Evolutionary conservation across 2,888 invertebrate genomes (phyloP).

Genomic region (Hybos culiciformis): DNA sequence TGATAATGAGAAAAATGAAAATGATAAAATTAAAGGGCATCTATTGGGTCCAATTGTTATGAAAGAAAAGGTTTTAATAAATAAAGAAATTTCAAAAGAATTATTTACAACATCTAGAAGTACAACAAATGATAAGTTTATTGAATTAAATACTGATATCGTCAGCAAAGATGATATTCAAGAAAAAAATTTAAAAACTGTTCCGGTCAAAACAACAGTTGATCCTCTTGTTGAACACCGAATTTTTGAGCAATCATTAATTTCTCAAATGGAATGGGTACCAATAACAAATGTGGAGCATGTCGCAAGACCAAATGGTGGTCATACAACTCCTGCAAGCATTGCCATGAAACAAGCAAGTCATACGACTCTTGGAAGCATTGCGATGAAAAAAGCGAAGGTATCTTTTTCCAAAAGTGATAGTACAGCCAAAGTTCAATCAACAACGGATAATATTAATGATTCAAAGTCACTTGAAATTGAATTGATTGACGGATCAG

Average conservation of each 20-base stretch:
- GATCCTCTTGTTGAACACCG: neutral
- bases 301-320: neutral
- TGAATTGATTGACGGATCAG: neutral
- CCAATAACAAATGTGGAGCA: neutral
- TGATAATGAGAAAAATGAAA: neutral
- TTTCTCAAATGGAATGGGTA: slow-evolving; percentile 1
- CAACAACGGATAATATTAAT: neutral
- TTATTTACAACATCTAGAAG: neutral
- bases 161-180: neutral
- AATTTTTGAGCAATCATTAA: slow-evolving; percentile 1
- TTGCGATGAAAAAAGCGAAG: neutral
- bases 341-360: neutral
- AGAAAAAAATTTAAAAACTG: neutral
- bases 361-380: neutral
- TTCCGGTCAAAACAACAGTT: neutral
- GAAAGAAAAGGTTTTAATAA: neutral
- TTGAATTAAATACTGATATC: neutral
- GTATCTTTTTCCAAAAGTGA: neutral
- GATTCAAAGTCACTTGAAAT: neutral
- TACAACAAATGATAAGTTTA: neutral
- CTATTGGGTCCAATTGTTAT: neutral
- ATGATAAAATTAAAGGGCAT: neutral
- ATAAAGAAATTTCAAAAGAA: neutral
- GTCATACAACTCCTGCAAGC: neutral
- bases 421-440: neutral